phyloP scores from a whole-genome alignment of 2,888 invertebrate genomes.

The Trypoxylon attenuatum region DNA sequence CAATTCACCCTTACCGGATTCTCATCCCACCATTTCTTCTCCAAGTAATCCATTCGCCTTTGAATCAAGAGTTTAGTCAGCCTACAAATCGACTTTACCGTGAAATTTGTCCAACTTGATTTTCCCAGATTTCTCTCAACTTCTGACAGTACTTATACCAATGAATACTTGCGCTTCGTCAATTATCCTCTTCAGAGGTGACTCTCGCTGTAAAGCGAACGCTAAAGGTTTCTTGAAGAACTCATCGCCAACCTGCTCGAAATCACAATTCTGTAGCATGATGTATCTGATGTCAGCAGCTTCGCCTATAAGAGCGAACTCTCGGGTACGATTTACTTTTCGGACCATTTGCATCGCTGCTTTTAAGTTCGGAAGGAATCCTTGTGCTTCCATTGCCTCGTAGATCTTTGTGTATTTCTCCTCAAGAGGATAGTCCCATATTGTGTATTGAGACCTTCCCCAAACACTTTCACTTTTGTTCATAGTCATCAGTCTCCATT shows the following conservation, averaged over 20 bases:
- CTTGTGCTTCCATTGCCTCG: slow-evolving; percentile 91
- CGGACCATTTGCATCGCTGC: slow-evolving; percentile 86
- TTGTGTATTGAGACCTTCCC: slow-evolving; percentile 92
- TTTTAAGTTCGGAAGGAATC: slow-evolving; percentile 85
- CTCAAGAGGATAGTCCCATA: slow-evolving; percentile 98
- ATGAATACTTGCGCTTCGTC: slow-evolving; percentile 87
- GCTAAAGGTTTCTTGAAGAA: slow-evolving; percentile 97
- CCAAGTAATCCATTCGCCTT: slow-evolving; percentile 89
- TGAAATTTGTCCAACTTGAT: neutral
- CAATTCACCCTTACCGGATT: slow-evolving; percentile 86
- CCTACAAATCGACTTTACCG: slow-evolving; percentile 77
- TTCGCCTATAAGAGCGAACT: slow-evolving; percentile 93
- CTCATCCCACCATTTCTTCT: slow-evolving; percentile 96
- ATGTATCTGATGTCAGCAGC: slow-evolving; percentile 91
- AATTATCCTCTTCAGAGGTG: slow-evolving; percentile 91
- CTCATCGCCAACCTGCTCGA: slow-evolving; percentile 94
- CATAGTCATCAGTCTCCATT: slow-evolving; percentile 96
- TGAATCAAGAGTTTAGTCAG: slow-evolving; percentile 93
- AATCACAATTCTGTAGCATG: slow-evolving; percentile 87
- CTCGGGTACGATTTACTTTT: slow-evolving; percentile 83
- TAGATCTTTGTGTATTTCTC: slow-evolving; percentile 98
- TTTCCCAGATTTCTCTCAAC: neutral
- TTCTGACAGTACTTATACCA: neutral
- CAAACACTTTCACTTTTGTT: slow-evolving; percentile 91
- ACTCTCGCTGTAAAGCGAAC: slow-evolving; percentile 94